Conservation (phyloP, 2,797 vertebrate species). For the Tympanoctomys barrerae region DNA sequence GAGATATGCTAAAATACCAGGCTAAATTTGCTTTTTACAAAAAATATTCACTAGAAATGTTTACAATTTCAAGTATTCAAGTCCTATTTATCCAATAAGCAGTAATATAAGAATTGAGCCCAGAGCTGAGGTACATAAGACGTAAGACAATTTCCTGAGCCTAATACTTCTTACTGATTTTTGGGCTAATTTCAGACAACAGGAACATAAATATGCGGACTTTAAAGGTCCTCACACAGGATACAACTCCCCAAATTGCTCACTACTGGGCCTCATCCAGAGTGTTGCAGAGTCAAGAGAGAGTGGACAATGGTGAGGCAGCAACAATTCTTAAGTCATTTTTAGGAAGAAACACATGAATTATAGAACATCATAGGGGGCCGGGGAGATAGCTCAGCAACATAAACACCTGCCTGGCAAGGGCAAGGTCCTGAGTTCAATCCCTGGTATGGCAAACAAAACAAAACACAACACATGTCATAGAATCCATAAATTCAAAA, state of each 20-base stretch:
- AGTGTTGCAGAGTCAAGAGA: background rate
- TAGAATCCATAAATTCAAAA: conserved; percentile 9
- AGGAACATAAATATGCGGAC: background rate
- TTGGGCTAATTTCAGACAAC: background rate
- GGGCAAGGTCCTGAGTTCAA: too few relatives aligned
- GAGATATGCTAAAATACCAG: background rate
- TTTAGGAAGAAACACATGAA: conserved; percentile 12
- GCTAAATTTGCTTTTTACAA: background rate
- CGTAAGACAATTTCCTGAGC: background rate
- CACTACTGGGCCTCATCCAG: background rate
- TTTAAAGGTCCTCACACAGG: background rate
- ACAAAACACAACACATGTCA: background rate
- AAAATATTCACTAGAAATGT: background rate
- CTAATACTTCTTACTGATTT: background rate
- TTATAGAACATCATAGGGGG: background rate
- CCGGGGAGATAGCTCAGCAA: too few relatives aligned
- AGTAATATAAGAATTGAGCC: background rate
- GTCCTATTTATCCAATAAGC: background rate
- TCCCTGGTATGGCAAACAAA: too few relatives aligned
- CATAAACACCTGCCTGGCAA: too few relatives aligned
- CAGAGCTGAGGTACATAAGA: background rate
- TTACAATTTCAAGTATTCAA: background rate
- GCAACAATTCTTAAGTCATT: background rate
- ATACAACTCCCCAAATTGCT: background rate
- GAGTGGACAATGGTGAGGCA: background rate